A percentile compares a stretch with the other conserved stretches of the same genome.
phyloP scores from a whole-genome alignment of 1,140 invertebrate species.

The Anagrus nilaparvatae region DNA sequence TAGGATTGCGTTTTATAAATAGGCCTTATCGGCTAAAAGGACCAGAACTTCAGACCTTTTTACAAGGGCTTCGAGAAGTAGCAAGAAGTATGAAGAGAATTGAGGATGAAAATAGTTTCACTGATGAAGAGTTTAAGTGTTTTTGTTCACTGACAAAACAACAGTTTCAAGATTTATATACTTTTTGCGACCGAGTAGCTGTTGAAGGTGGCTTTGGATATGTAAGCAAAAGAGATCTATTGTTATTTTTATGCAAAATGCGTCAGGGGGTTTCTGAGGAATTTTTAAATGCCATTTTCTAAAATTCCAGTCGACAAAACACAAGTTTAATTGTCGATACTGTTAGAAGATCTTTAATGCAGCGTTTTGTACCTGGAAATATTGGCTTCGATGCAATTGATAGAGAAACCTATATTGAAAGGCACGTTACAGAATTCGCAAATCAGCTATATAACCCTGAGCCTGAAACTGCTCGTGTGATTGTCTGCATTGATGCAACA shows the following conservation, averaged over 20 bases:
- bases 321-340: neutral
- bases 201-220: no score
- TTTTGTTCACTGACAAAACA: no score
- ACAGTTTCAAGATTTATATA: slow-evolving; percentile 2
- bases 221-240: neutral
- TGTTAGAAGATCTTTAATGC: slow-evolving; percentile 5
- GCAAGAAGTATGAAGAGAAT: no score
- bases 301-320: neutral
- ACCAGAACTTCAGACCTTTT: no score
- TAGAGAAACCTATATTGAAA: slow-evolving; percentile 6
- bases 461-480: slow-evolving; percentile 2
- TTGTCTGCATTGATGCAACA: slow-evolving; percentile 6
- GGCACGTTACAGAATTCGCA: slow-evolving; percentile 8
- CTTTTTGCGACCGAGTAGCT: neutral
- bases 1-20: no score
- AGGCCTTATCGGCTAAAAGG: no score
- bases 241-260: slow-evolving; percentile 8
- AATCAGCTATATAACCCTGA: slow-evolving; percentile 11
- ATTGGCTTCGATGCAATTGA: slow-evolving; percentile 5
- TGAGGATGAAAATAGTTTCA: no score
- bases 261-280: slow-evolving; percentile 1
- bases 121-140: no score
- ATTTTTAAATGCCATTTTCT: slow-evolving; percentile 3
- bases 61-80: no score
- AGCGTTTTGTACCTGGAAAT: slow-evolving; percentile 2